Evolutionary conservation across 2,888 invertebrate genomes (phyloP), one percentile per base, ranked within the genome.

Genomic region (Herminia tarsipennalis): DNA sequence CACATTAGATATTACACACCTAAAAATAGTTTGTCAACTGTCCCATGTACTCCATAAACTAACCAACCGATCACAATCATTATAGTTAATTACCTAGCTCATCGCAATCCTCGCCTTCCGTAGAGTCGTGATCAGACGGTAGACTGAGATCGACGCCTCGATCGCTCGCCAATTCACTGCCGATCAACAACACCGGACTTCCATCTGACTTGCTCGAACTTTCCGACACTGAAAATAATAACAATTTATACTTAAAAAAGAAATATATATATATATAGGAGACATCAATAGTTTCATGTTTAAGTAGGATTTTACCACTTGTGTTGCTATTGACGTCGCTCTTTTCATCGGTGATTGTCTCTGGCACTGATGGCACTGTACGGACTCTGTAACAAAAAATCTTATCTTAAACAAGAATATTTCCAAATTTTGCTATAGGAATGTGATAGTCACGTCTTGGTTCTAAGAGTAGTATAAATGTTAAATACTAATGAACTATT

Each of bases 71-170:
- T n/a, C n/a, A n/a, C n/a, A n/a, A n/a, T n/a, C n/a, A n/a, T n/a
- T n/a, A n/a, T n/a, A n/a, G 14, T 2, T 14, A 45, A 60, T 64
- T 34, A 88, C 88, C 92, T 48, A 92, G 81, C 32, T 93, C 92
- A 46, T 95, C 95, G 2, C 92, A 92, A 25, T 95, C 95, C 69
- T 96, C 96, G 0, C 96, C 96, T 46, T 95, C 96, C 0, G 96
- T 96, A 0, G 96, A 96, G 73, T 97, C 96, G 71, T 96, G 96
- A 86, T 96, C 96, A 5, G 96, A 91, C 0, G 92, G 90, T 43
- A 92, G 53, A 24, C 83, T 78, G 35, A 92, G 81, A 25, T 86
- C 84, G 10, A 92, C 86, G 5, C 79, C 86, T 5, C 83, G 76
- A 14, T 83, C 84, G 5, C 80, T 81, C 14, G 86, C 78, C 38